Conservation (phyloP, 2,797 vertebrate genomes). For the Crocodylus rhombifer region DNA sequence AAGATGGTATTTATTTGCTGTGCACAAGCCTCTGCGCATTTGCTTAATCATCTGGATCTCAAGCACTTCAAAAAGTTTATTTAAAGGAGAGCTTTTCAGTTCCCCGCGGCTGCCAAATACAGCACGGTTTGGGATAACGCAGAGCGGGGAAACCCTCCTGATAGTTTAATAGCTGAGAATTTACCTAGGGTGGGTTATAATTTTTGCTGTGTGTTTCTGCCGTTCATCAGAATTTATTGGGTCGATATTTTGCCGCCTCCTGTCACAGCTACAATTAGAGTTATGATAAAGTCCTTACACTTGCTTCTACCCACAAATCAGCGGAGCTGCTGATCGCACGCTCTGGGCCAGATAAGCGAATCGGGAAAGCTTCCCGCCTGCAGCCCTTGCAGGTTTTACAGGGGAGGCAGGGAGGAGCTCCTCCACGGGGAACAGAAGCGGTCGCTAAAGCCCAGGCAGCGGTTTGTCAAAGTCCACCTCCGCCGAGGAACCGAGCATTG, state of each 20-base stretch:
- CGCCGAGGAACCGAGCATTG: not conserved
- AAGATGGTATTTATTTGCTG: not conserved
- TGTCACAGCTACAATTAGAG: not conserved
- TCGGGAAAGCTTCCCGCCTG: not conserved
- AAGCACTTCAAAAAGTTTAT: slow-evolving; percentile 35
- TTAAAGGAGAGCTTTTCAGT: slow-evolving; percentile 31
- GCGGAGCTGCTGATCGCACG: not conserved
- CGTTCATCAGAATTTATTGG: slow-evolving; percentile 21
- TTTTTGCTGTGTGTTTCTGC: not conserved
- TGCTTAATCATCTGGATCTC: not conserved
- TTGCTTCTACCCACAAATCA: not conserved
- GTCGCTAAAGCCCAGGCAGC: not conserved
- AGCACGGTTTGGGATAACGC: not conserved
- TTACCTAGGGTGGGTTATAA: slow-evolving; percentile 13
- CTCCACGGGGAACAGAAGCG: not conserved
- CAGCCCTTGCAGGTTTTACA: not conserved
- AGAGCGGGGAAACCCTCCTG: slow-evolving; percentile 4
- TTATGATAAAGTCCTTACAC: fast-evolving
- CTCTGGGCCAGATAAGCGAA: not conserved
- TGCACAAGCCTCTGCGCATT: not conserved
- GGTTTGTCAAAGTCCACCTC: not conserved
- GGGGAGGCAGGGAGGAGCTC: not conserved
- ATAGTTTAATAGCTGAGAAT: slow-evolving; percentile 48
- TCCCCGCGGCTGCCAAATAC: not conserved
- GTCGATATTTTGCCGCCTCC: not conserved